Base-by-base conservation (phyloP, 2,113 vertebrate genomes). In the Catagonus wagneri region DNA sequence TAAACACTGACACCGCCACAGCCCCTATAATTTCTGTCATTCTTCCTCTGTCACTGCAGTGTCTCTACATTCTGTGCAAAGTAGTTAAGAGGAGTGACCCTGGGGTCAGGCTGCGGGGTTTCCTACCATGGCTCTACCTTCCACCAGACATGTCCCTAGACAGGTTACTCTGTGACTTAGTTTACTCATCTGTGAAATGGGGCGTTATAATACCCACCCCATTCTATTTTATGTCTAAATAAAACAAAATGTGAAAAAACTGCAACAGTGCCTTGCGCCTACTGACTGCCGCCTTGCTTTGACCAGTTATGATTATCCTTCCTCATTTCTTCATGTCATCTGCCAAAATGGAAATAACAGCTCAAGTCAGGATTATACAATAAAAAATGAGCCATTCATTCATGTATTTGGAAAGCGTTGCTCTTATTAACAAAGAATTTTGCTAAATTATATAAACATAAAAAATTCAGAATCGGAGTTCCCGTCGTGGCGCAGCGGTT, bases 341-440 rank as follows among this genome's bases (percentile, higher is more conserved):
- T 9, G n/a, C 2, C 78, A 76, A 65, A 84, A 80, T 85, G 23
- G 84, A 95, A 81, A 66, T n/a, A 89, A 29, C 8, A 61, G 66
- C 68, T 69, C 83, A 90, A 85, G 25, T 89, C 8, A 58, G 89
- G 65, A 12, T 79, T 68, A 11, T 32, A 19, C 22, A 69, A 29
- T 4, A 39, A 74, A 92, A 68, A 61, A 81, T 12, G 39, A 69
- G 16, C 44, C 34, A 71, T 22, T 79, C 32, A 7, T 16, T 78
- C 14, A 60, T 78, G 89, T 54, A 65, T 87, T 90, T 93, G n/a
- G n/a, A 56, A 89, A 80, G 61, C 68, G 78, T 91, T 91, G 44
- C 32, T 66, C 90, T 75, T 66, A 68, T 54, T 71, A 60, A 93
- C 80, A 36, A 80, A 61, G 16, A 52, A 4, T 8, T 74, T 97